Conservation (phyloP, 2,113 vertebrate genomes). For the Sterna hirundo region DNA sequence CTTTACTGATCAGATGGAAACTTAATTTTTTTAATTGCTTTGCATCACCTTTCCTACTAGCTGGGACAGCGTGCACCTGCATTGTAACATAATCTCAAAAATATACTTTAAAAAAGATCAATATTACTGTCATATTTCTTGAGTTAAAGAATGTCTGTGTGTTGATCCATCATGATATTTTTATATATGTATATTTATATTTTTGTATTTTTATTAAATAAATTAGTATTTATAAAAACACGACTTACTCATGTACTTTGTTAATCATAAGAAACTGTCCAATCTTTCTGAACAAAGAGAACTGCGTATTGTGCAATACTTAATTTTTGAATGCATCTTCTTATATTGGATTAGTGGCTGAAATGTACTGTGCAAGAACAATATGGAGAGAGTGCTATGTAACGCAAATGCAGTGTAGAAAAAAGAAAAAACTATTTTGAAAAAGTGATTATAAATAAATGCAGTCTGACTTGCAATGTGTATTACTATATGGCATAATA, state of each 20-base stretch:
- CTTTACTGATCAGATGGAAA: constrained; percentile 59
- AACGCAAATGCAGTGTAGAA: background rate
- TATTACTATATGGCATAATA: background rate
- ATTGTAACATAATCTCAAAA: constrained; percentile 66
- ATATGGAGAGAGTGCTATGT: background rate
- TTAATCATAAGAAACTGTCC: background rate
- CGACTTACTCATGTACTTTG: constrained; percentile 33
- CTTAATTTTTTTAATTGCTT: constrained; percentile 60
- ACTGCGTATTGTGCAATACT: background rate
- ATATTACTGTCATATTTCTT: constrained; percentile 78
- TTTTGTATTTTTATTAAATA: constrained; percentile 86
- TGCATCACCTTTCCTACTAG: constrained; percentile 66
- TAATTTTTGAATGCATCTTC: background rate
- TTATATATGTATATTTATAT: constrained; percentile 85
- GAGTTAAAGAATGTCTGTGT: constrained; percentile 76
- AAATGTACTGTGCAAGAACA: background rate
- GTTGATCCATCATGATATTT: constrained; percentile 78
- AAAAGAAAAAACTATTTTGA: background rate
- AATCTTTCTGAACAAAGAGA: background rate
- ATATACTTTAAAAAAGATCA: constrained; percentile 56
- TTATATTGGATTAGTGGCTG: background rate
- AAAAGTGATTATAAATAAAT: constrained; percentile 3
- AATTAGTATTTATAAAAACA: constrained; percentile 77
- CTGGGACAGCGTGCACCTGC: constrained; percentile 32
- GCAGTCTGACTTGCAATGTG: background rate